Evolutionary conservation across 2,888 invertebrate species (phyloP), one percentile per base, ranked within the genome.

Genomic region (Opisthograptis luteolata): DNA sequence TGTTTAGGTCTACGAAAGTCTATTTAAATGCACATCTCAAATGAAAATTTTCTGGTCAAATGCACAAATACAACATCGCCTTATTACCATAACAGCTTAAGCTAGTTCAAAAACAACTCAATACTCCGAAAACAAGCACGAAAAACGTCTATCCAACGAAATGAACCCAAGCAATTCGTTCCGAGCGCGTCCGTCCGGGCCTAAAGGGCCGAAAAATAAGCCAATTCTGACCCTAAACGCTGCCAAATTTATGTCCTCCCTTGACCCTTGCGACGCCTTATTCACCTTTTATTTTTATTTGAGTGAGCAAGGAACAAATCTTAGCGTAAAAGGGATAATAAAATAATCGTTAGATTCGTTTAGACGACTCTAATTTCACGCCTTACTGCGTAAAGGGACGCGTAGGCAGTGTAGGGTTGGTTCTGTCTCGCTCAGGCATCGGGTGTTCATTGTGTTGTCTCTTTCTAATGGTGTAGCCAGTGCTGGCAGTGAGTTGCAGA

Each of bases 301-400:
- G 87, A 89, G 81, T 90, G 90, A 89, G 87, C 90, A 90, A 89
- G 90, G 81, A 90, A 89, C 90, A 89, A 90, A 89, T 90, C 90
- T 90, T 89, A 89, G 88, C 79, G 87, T 79, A 87, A 87, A 88
- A 87, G 84, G 88, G 87, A 89, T 89, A 90, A 89, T 90, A 90
- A 90, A 90, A 89, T 90, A 90, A 90, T 89, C 90, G 90, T 89
- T 89, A 88, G 85, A 88, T 89, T 87, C 90, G 89, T 89, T 88
- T 89, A 90, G 89, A 88, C 87, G 88, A 84, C 68, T 87, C 87
- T 86, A 90, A 90, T 90, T 90, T 90, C 89, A 89, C 84, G 90
- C 84, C 72, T 86, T 84, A 86, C 72, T 88, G 88, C 83, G 76
- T 83, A 87, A 89, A 87, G 87, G 90, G 88, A 82, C 78, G 76